Evolutionary conservation across 2,888 invertebrate genomes (phyloP).

Genomic region (Idaea dimidiata): DNA sequence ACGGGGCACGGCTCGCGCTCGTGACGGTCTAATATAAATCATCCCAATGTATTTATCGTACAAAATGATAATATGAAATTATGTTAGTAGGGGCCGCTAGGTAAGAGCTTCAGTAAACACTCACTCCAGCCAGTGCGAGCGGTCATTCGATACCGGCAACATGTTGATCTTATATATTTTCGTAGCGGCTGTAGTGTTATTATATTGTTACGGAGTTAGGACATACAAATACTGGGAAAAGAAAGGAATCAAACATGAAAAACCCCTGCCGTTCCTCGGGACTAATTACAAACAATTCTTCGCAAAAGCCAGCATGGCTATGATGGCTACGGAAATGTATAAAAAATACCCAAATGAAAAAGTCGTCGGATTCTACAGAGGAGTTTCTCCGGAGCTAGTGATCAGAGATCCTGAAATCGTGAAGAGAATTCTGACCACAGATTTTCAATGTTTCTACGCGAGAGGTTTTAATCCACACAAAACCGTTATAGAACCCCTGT

Average conservation of each 20-base stretch:
- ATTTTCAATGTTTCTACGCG: slow-evolving; percentile 58
- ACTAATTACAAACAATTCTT: slow-evolving; percentile 54
- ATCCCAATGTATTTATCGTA: neutral
- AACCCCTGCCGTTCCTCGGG: slow-evolving; percentile 56
- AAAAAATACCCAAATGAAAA: slow-evolving; percentile 61
- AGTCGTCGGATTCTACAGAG: slow-evolving; percentile 63
- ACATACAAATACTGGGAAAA: slow-evolving; percentile 63
- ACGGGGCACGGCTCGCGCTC: too few species aligned
- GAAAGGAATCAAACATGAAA: slow-evolving; percentile 59
- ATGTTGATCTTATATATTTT: neutral
- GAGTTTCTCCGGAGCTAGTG: slow-evolving; percentile 54
- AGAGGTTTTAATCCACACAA: slow-evolving; percentile 60
- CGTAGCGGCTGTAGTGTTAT: neutral
- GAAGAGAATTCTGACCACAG: slow-evolving; percentile 58
- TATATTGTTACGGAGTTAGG: slow-evolving; percentile 55
- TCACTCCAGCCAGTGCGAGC: neutral
- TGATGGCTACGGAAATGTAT: slow-evolving; percentile 56
- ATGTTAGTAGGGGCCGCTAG: neutral
- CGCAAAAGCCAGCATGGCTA: slow-evolving; percentile 57
- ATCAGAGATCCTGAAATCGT: slow-evolving; percentile 64
- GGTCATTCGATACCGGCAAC: neutral
- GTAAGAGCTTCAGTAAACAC: neutral
- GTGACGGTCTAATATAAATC: too few species aligned
- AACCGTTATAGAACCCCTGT: slow-evolving; percentile 57
- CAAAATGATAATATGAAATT: neutral